A percentile compares a stretch with the other conserved stretches of the same genome.
phyloP scores from a whole-genome alignment of 2,888 invertebrate genomes.

The Lobophora halterata region DNA sequence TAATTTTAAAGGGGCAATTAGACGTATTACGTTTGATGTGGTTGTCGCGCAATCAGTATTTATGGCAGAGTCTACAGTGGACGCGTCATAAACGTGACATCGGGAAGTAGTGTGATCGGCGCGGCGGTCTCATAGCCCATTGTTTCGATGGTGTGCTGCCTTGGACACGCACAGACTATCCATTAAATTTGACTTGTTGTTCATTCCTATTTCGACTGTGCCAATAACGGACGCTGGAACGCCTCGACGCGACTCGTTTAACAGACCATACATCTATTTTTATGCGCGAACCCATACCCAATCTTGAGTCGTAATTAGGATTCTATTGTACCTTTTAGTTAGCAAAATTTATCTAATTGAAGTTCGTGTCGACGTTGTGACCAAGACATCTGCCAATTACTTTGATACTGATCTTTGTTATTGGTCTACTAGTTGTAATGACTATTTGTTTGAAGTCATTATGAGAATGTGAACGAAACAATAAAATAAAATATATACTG shows the following conservation, averaged over 20 bases:
- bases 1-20: conserved; percentile 74
- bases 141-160: conserved; percentile 64
- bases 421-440: conserved; percentile 60
- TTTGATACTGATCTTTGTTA: conserved; percentile 66
- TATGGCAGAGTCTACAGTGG: conserved; percentile 59
- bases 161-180: conserved; percentile 66
- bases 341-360: conserved; percentile 65
- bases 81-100: conserved; percentile 64
- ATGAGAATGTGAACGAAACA: conserved; percentile 37
- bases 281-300: conserved; percentile 13
- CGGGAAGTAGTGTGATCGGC: conserved; percentile 54
- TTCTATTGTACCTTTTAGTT: conserved; percentile 46
- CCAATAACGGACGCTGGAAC: conserved; percentile 41
- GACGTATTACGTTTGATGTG: conserved; percentile 61
- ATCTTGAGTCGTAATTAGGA: conserved; percentile 41
- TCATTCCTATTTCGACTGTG: conserved; percentile 59
- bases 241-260: conserved; percentile 20
- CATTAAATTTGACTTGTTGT: conserved; percentile 57
- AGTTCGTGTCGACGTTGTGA: conserved; percentile 65
- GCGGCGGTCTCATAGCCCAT: conserved; percentile 67
- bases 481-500: conserved; percentile 32
- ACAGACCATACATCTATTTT: conserved; percentile 25
- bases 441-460: conserved; percentile 56
- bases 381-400: conserved; percentile 64
- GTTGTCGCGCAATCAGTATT: conserved; percentile 68